A percentile compares a stretch with the other conserved stretches of the same genome.
These are phyloP conservation scores for Parasteatoda lunata DNA, from an alignment of 2,888 invertebrate species.

Conservation along the genomic window DNA sequence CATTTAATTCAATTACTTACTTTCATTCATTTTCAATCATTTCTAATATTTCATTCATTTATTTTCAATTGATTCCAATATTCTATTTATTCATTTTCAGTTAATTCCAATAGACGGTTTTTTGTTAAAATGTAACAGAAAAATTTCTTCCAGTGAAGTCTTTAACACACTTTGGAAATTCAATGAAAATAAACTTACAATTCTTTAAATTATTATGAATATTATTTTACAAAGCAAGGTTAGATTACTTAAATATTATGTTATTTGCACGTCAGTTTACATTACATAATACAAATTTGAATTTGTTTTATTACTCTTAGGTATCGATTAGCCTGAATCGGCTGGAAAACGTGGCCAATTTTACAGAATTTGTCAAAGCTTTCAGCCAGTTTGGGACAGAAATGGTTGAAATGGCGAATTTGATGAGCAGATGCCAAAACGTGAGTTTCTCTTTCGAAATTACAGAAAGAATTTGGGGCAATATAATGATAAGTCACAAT, in stretches of 20 bases:
- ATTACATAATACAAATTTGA: background rate
- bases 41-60: too few species aligned
- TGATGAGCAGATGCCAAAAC: conserved; percentile 88
- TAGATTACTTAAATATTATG: background rate
- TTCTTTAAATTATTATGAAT: background rate
- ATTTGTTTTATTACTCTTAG: conserved; percentile 34
- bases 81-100: too few species aligned
- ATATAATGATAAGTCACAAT: too few species aligned
- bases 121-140: background rate
- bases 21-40: too few species aligned
- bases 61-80: too few species aligned
- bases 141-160: background rate
- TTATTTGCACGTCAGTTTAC: background rate
- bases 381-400: conserved; percentile 99
- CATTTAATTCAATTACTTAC: too few species aligned
- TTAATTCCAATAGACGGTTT: too few species aligned
- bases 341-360: conserved; percentile 77
- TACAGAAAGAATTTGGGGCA: too few species aligned
- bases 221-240: background rate
- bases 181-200: background rate
- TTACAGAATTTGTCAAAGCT: conserved; percentile 97
- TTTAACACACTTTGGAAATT: background rate
- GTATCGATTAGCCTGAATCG: conserved; percentile 72
- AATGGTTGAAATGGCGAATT: conserved; percentile 97
- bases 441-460: conserved; percentile 74